A percentile compares a stretch with the other conserved stretches of the same genome.
Evolutionary conservation across 2,113 vertebrate genomes (phyloP).

Genomic region (Scalopus aquaticus): DNA sequence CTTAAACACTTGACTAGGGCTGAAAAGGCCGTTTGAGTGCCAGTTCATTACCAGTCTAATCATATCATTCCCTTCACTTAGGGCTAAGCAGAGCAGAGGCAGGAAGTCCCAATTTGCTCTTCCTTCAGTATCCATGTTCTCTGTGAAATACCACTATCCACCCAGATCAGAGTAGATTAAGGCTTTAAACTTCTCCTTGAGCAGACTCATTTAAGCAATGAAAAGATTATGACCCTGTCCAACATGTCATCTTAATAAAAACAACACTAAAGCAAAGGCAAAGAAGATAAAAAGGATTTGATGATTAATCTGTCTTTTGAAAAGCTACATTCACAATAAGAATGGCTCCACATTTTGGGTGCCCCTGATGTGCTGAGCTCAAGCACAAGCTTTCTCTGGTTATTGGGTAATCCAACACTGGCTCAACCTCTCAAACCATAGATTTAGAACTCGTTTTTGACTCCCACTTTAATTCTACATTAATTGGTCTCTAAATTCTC

Average conservation of each 20-base stretch:
- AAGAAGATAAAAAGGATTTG: not conserved
- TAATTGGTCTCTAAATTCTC: not conserved
- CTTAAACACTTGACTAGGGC: not conserved
- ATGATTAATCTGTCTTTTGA: not conserved
- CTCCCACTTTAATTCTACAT: not conserved
- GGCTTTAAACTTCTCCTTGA: not conserved
- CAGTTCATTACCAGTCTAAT: not conserved
- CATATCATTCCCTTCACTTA: not conserved
- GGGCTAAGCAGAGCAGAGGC: not conserved
- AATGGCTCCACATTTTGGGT: not conserved
- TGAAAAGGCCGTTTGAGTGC: not conserved
- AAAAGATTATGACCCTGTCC: not conserved
- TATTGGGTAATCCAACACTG: not conserved
- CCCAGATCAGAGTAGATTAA: not conserved
- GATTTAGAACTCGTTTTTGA: not conserved
- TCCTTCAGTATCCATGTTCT: not conserved
- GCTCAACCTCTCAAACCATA: not conserved
- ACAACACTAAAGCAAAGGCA: not conserved
- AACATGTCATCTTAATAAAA: conserved; percentile 34
- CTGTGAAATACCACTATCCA: not conserved
- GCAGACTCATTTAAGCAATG: not conserved
- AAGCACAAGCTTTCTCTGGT: not conserved
- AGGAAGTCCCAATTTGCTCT: not conserved
- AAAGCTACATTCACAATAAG: not conserved
- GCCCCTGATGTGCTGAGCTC: not conserved